Evolutionary conservation across 2,888 invertebrate genomes (phyloP).

Genomic region (Bombylius major): DNA sequence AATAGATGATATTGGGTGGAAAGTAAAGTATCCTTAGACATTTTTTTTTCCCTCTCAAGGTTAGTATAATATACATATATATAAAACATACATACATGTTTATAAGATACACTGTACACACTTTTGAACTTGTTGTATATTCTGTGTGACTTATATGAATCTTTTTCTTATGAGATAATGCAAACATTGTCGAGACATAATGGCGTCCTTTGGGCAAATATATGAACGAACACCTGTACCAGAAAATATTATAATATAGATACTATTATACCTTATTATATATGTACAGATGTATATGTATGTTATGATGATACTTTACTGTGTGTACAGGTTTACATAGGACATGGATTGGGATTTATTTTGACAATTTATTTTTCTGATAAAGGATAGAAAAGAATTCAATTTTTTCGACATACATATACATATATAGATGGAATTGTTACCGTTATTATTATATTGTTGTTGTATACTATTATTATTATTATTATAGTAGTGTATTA

Average conservation of each 20-base stretch:
- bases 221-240: background rate
- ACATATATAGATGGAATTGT: too few species aligned
- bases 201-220: constrained; percentile 6
- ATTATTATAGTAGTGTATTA: too few species aligned
- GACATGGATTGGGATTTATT: background rate
- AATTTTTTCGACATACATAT: background rate
- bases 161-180: constrained; percentile 3
- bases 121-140: background rate
- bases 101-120: background rate
- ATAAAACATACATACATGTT: background rate
- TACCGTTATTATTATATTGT: too few species aligned
- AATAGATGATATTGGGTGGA: too few species aligned
- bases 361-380: background rate
- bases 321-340: background rate
- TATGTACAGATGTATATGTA: background rate
- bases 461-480: too few species aligned
- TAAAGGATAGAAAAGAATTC: background rate
- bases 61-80: background rate
- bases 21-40: too few species aligned
- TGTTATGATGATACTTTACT: background rate
- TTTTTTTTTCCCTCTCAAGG: too few species aligned
- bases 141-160: background rate
- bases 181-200: constrained; percentile 7
- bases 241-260: background rate
- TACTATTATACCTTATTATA: background rate